Percentiles rank a stretch among this genome's conserved stretches.
These are phyloP conservation scores for Thysanoteuthis rhombus DNA, from an alignment of 2,888 invertebrate species.

Conservation along the genomic window DNA sequence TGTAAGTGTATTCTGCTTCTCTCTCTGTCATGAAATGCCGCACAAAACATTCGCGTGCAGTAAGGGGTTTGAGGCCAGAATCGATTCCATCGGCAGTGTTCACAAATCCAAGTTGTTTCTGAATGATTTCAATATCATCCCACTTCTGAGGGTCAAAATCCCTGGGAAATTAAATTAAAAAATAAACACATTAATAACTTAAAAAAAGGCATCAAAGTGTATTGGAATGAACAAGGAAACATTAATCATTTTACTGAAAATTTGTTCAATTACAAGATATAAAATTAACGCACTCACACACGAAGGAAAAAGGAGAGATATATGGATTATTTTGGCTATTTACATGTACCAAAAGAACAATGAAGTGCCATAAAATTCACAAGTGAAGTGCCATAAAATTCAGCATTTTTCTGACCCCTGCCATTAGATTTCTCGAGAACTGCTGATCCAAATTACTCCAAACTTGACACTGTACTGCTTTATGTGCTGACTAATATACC, in stretches of 20 bases:
- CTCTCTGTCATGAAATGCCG: slow-evolving; percentile 81
- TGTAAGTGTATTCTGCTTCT: slow-evolving; percentile 81
- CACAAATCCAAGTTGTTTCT: slow-evolving; percentile 47
- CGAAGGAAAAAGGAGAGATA: no score
- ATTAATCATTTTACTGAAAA: neutral
- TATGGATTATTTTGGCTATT: no score
- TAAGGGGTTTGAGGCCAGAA: slow-evolving; percentile 61
- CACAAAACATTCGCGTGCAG: slow-evolving; percentile 80
- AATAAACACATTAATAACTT: neutral
- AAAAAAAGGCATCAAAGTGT: neutral
- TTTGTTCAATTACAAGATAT: neutral
- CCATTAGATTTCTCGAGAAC: no score
- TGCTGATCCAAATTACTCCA: no score
- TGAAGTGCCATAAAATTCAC: no score
- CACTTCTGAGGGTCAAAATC: neutral
- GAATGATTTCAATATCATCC: slow-evolving; percentile 36
- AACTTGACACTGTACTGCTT: no score
- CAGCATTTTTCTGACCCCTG: no score
- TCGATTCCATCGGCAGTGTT: slow-evolving; percentile 44
- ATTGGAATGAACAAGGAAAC: neutral
- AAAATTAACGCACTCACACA: no score
- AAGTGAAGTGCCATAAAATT: no score
- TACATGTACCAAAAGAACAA: no score
- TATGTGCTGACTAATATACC: no score
- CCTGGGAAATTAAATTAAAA: neutral